A percentile compares a stretch with the other conserved stretches of the same genome.
phyloP scores from a whole-genome alignment of 2,888 invertebrate genomes.

The Clivina fossor region DNA sequence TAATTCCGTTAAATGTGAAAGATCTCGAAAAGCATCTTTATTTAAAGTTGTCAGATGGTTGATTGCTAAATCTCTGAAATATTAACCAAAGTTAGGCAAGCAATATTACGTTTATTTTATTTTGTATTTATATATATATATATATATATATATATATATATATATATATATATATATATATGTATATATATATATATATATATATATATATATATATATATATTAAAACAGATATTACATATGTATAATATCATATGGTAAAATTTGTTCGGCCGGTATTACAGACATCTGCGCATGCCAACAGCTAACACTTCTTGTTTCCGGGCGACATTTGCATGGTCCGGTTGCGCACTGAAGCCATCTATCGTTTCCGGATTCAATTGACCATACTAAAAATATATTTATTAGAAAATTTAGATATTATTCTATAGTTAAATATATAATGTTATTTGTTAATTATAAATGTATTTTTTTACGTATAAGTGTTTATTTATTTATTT shows the following conservation, averaged over 20 bases:
- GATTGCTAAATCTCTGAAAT: slow-evolving; percentile 70
- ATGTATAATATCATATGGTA: slow-evolving; percentile 65
- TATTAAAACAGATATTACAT: slow-evolving; percentile 61
- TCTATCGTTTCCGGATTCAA: slow-evolving; percentile 60
- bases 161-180: too few species aligned
- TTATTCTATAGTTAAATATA: too few species aligned
- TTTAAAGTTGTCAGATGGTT: slow-evolving; percentile 69
- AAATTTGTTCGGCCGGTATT: slow-evolving; percentile 63
- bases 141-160: too few species aligned
- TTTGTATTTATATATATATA: too few species aligned
- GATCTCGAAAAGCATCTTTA: slow-evolving; percentile 67
- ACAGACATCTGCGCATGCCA: slow-evolving; percentile 64
- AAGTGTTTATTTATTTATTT: too few species aligned
- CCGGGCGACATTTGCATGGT: slow-evolving; percentile 66
- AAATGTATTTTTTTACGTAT: too few species aligned
- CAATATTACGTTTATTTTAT: too few species aligned
- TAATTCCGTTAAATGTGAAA: slow-evolving; percentile 64
- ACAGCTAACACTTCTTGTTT: slow-evolving; percentile 66
- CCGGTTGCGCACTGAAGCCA: slow-evolving; percentile 65
- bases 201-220: too few species aligned
- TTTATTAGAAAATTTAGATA: too few species aligned
- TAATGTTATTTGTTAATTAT: too few species aligned
- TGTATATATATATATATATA: slow-evolving; percentile 3
- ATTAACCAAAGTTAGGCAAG: too few species aligned
- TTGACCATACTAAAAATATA: slow-evolving; percentile 66